These are phyloP conservation scores for Urophycis tenuis DNA, from an alignment of 2,797 vertebrate genomes.

Conservation along the genomic window DNA sequence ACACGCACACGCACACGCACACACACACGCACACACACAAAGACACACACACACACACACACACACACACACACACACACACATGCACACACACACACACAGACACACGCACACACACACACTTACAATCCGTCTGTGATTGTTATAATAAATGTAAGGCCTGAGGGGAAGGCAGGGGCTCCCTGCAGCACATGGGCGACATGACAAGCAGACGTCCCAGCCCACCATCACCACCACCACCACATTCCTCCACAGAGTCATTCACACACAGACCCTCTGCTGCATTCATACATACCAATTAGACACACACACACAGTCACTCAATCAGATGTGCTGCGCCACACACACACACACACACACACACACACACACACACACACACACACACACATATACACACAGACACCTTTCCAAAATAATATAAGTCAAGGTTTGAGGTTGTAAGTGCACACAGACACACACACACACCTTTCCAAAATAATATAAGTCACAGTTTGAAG, in stretches of 20 bases:
- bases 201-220: constrained; percentile 56
- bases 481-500: not conserved
- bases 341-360: constrained; percentile 17
- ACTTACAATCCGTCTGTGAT: constrained; percentile 47
- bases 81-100: constrained; percentile 25
- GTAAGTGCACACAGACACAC: constrained; percentile 18
- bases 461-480: constrained; percentile 3
- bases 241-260: constrained; percentile 48
- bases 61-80: constrained; percentile 15
- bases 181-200: constrained; percentile 36
- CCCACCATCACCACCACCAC: constrained; percentile 22
- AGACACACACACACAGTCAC: constrained; percentile 23
- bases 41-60: not conserved
- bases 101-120: constrained; percentile 23
- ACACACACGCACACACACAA: not conserved
- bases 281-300: constrained; percentile 58
- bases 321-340: not conserved
- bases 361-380: no score
- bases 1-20: constrained; percentile 18
- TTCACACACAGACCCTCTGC: constrained; percentile 45
- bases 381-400: no score
- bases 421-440: no score
- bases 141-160: constrained; percentile 45
- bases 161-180: constrained; percentile 37
- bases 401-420: no score